Percentiles rank a stretch among this genome's conserved stretches.
These are phyloP conservation scores for Siphlonurus alternatus DNA, from an alignment of 2,888 invertebrate genomes.

Conservation along the genomic window DNA sequence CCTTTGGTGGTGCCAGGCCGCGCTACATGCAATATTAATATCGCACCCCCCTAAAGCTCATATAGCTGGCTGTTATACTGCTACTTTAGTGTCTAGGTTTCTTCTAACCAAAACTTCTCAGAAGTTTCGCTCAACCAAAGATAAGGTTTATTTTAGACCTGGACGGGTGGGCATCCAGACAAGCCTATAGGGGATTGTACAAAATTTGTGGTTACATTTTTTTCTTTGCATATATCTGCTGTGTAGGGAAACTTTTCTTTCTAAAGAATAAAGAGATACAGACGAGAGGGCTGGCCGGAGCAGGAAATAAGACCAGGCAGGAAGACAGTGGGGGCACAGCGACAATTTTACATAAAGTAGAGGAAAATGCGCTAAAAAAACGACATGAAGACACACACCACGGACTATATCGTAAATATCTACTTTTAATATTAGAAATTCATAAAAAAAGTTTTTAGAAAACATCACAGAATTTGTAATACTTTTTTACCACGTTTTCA, in stretches of 20 bases:
- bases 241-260: not conserved
- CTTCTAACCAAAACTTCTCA: not conserved
- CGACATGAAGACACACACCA: too few relatives aligned
- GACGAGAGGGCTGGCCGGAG: not conserved
- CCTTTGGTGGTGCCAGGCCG: not conserved
- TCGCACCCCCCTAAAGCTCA: not conserved
- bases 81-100: too few relatives aligned
- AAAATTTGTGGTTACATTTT: not conserved
- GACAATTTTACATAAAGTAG: too few relatives aligned
- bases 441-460: too few relatives aligned
- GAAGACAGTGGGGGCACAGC: too few relatives aligned
- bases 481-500: too few relatives aligned
- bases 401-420: too few relatives aligned
- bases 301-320: not conserved
- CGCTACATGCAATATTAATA: not conserved
- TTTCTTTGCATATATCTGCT: not conserved
- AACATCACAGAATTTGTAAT: too few relatives aligned
- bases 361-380: too few relatives aligned
- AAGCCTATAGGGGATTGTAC: not conserved
- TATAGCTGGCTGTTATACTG: too few relatives aligned
- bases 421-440: too few relatives aligned
- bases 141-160: not conserved
- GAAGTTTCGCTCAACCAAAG: not conserved
- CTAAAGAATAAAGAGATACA: not conserved
- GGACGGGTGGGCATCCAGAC: not conserved